Evolutionary conservation across 2,888 invertebrate species (phyloP).

Genomic region (Tricholauxania praeusta): DNA sequence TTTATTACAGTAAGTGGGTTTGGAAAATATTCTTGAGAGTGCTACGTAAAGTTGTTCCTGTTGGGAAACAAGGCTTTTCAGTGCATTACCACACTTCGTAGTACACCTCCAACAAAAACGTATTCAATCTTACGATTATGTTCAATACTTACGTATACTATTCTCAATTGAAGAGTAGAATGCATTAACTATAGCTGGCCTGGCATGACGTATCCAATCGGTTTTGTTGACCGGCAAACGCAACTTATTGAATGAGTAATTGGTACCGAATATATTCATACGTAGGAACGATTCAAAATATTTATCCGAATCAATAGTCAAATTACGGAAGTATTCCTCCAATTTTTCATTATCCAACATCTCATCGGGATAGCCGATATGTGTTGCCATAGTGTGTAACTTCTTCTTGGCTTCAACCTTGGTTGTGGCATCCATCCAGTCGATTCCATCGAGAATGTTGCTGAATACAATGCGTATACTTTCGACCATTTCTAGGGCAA

Average conservation of each 20-base stretch:
- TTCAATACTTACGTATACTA: slow-evolving; percentile 81
- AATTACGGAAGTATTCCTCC: slow-evolving; percentile 81
- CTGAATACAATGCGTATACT: slow-evolving; percentile 87
- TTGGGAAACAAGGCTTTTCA: not conserved
- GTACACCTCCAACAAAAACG: too few relatives aligned
- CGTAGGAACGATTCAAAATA: slow-evolving; percentile 83
- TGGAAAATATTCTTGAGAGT: too few relatives aligned
- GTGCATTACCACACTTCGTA: too few relatives aligned
- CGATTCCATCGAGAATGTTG: slow-evolving; percentile 81
- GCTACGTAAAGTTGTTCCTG: too few relatives aligned
- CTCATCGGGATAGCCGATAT: slow-evolving; percentile 94
- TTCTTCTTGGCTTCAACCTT: slow-evolving; percentile 82
- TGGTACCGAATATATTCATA: slow-evolving; percentile 83
- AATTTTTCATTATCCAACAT: slow-evolving; percentile 85
- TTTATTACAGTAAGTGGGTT: too few relatives aligned
- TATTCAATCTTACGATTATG: too few relatives aligned
- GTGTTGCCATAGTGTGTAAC: slow-evolving; percentile 84
- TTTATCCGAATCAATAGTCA: slow-evolving; percentile 78
- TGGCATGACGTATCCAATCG: slow-evolving; percentile 87
- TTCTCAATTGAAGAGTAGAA: slow-evolving; percentile 89
- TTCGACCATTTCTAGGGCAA: slow-evolving; percentile 88
- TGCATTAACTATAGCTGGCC: slow-evolving; percentile 87
- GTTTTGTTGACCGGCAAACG: slow-evolving; percentile 79
- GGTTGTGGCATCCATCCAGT: slow-evolving; percentile 94
- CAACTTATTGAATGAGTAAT: slow-evolving; percentile 82